phyloP scores from a whole-genome alignment of 2,888 invertebrate species.

The Drosophila infuscata region DNA sequence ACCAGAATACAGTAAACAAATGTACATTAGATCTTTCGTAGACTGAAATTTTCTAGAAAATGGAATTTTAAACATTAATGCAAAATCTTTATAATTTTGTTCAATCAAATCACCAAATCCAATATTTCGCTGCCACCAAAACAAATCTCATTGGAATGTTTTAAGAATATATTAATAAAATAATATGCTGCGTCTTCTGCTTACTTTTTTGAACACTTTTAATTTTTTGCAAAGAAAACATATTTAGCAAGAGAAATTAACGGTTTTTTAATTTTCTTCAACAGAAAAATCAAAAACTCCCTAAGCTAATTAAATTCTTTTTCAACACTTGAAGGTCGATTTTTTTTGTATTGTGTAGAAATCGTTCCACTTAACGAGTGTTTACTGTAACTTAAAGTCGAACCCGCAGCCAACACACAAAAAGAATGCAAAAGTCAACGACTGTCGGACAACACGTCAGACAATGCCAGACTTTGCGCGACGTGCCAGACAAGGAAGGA shows the following conservation, averaged over 20 bases:
- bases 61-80: neutral
- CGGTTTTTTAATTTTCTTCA: no score
- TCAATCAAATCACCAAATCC: neutral
- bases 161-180: no score
- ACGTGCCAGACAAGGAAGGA: slow-evolving; percentile 43
- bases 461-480: slow-evolving; percentile 37
- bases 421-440: slow-evolving; percentile 60
- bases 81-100: neutral
- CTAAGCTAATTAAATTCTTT: no score
- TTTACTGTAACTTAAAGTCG: slow-evolving; percentile 31
- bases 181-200: no score
- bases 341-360: no score
- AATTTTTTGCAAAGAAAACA: no score
- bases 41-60: neutral
- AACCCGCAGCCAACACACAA: slow-evolving; percentile 2
- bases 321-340: no score
- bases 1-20: slow-evolving; percentile 27
- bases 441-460: slow-evolving; percentile 40
- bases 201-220: no score
- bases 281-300: no score
- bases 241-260: no score
- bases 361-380: neutral
- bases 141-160: no score
- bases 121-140: neutral
- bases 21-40: neutral